Base-by-base conservation (phyloP, 2,797 vertebrate species). In the Myripristis murdjan region DNA sequence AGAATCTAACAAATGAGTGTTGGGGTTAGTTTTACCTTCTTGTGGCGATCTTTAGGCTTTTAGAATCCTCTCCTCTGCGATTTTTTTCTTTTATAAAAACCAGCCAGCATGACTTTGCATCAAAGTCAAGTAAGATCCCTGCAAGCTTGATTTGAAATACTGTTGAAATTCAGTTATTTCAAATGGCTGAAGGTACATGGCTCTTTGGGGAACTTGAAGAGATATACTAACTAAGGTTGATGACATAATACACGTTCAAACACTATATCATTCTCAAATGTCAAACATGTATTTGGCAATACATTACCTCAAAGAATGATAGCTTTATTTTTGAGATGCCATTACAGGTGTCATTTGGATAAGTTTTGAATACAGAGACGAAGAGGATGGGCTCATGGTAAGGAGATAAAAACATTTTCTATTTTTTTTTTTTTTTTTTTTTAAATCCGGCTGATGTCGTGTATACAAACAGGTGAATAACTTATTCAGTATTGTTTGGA, bases 1-100 rank as follows among this genome's bases (percentile, higher is more conserved):
- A 89, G 28, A 81, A 80, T 93, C 92, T 92, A 93, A 89, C 70
- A 91, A 91, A 92, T 93, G 90, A 95, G 92, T 93, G 92, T 94
- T 94, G 91, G 92, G 91, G 91, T 94, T 93, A 92, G 90, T 94
- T 93, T 95, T 95, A 95, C 94, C 94, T 95, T 95, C 91, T 91
- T 92, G 93, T 92, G 91, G 92, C 91, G 93, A 92, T 94, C 91
- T 93, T 93, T 95, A 90, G 93, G 93, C 93, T 93, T 94, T 93
- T 94, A 93, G 93, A 92, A 93, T 94, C 93, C 93, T 94, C 93
- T 93, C 92, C 91, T 92, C 88, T 88, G 92, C 92, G 91, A 92
- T 93, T 90, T 95, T 94, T 94, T 90, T 89, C 92, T 94, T 95
- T 94, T 87, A 86, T 94, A 91, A 92, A 93, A 94, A 92, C 84